A percentile compares a stretch with the other conserved stretches of the same genome.
Evolutionary conservation across 2,797 vertebrate genomes (phyloP).

Genomic region (Gouania willdenowi): DNA sequence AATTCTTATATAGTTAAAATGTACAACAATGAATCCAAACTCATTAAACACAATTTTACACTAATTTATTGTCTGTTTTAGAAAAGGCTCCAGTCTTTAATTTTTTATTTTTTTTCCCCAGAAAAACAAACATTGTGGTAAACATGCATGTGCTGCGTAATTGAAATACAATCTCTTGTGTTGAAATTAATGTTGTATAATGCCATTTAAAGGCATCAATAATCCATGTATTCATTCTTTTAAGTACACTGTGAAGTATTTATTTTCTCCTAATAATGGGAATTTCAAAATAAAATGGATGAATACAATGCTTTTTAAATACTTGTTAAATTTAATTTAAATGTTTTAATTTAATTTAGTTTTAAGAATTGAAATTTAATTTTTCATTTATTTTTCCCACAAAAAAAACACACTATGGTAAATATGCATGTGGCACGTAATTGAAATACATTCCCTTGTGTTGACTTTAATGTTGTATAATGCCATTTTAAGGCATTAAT

Average conservation of each 20-base stretch:
- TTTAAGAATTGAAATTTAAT: no score
- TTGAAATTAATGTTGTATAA: not conserved
- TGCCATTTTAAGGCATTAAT: not conserved
- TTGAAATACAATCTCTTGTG: not conserved
- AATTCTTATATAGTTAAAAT: no score
- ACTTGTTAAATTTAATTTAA: no score
- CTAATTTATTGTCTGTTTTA: no score
- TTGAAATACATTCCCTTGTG: not conserved
- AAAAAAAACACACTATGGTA: not conserved
- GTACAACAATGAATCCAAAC: no score
- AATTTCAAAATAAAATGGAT: no score
- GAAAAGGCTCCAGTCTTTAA: not conserved
- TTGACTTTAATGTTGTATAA: not conserved
- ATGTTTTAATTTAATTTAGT: no score
- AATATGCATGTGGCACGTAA: not conserved
- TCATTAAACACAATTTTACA: no score
- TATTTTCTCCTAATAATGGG: not conserved
- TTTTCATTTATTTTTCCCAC: constrained; percentile 3
- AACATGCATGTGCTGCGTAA: not conserved
- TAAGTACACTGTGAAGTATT: no score
- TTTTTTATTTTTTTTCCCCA: constrained; percentile 2
- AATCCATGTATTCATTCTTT: constrained; percentile 1
- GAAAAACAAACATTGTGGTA: not conserved
- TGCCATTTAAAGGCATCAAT: not conserved
- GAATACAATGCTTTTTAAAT: no score